Evolutionary conservation across 2,888 invertebrate species (phyloP).

Genomic region (Calephelis perditalis): DNA sequence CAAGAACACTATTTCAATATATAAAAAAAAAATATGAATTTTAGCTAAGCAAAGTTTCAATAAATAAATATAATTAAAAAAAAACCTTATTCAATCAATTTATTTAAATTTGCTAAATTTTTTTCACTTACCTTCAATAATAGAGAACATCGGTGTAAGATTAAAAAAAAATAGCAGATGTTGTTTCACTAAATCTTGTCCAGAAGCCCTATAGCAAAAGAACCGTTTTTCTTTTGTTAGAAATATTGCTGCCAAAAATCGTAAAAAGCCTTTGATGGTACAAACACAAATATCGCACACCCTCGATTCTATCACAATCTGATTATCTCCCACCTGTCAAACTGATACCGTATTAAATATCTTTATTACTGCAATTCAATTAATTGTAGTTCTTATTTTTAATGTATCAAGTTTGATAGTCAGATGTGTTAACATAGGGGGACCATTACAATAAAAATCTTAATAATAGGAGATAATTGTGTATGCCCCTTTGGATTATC

Average conservation of each 20-base stretch:
- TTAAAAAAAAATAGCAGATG: neutral
- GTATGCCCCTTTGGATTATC: constrained; percentile 62
- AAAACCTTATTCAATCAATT: too few relatives aligned
- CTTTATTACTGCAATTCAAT: constrained; percentile 30
- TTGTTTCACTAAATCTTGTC: neutral
- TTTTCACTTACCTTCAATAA: too few relatives aligned
- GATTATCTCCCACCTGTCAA: constrained; percentile 67
- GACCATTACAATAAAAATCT: constrained; percentile 35
- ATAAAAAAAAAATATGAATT: too few relatives aligned
- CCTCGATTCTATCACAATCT: constrained; percentile 49
- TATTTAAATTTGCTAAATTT: too few relatives aligned
- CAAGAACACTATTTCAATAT: too few relatives aligned
- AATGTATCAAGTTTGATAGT: constrained; percentile 13
- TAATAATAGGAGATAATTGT: constrained; percentile 58
- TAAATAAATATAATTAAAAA: too few relatives aligned
- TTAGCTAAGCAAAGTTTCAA: too few relatives aligned
- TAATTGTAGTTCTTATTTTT: neutral
- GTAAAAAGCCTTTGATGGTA: constrained; percentile 41
- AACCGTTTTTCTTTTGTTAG: neutral
- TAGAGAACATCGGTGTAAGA: too few relatives aligned
- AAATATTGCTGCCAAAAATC: constrained; percentile 15
- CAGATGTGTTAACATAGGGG: constrained; percentile 20
- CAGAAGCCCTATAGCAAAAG: neutral
- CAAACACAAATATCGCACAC: constrained; percentile 41
- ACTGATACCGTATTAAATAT: constrained; percentile 49